Evolutionary conservation across 2,888 invertebrate species (phyloP).

Genomic region (Drosophila yooni): DNA sequence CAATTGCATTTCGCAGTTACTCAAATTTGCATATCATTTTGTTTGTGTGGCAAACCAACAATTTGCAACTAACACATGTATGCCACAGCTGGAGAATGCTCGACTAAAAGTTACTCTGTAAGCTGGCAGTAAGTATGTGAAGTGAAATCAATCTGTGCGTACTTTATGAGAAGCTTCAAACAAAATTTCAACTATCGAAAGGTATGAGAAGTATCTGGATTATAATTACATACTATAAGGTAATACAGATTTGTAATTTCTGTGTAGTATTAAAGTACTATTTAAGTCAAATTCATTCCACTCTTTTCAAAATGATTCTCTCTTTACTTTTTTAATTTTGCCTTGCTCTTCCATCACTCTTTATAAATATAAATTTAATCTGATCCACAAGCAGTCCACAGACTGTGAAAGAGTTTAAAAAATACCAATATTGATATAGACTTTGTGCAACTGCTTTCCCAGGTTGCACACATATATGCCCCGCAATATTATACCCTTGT

Average conservation of each 20-base stretch:
- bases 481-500: not conserved
- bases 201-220: not conserved
- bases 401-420: not conserved
- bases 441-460: not conserved
- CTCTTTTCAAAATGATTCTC: not conserved
- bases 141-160: not conserved
- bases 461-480: not conserved
- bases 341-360: too few species aligned
- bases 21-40: constrained; percentile 78
- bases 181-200: not conserved
- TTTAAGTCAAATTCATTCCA: not conserved
- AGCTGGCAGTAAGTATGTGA: too few species aligned
- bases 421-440: not conserved
- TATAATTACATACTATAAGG: not conserved
- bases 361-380: not conserved
- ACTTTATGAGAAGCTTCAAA: not conserved
- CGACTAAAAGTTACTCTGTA: not conserved
- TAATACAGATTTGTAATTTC: not conserved
- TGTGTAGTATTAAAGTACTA: not conserved
- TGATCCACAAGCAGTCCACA: not conserved
- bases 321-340: not conserved
- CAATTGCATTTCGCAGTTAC: constrained; percentile 80
- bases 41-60: constrained; percentile 29
- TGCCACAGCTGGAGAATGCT: not conserved
- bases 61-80: not conserved